These are phyloP conservation scores for Augiades crinisus DNA, from an alignment of 2,888 invertebrate genomes.

Conservation along the genomic window DNA sequence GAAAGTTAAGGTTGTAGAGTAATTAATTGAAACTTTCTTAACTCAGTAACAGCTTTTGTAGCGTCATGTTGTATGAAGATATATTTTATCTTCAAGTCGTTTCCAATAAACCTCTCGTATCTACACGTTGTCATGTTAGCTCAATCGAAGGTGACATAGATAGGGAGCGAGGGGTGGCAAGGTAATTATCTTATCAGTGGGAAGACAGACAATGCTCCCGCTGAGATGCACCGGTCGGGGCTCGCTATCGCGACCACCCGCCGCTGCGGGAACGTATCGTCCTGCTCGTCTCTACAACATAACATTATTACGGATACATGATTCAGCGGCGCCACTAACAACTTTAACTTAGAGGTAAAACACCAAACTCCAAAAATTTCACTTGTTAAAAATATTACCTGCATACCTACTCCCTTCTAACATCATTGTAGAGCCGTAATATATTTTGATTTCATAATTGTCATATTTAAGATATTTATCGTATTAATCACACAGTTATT, in stretches of 20 bases:
- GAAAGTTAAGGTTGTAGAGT: background rate
- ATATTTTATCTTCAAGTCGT: no score
- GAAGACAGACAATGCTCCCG: slow-evolving; percentile 30
- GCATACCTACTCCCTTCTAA: no score
- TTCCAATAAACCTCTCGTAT: background rate
- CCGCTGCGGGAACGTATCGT: slow-evolving; percentile 1
- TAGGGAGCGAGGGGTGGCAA: slow-evolving; percentile 35
- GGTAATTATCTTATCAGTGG: slow-evolving; percentile 58
- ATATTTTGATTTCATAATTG: no score
- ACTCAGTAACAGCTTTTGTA: no score
- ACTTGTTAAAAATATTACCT: no score
- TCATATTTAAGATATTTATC: no score
- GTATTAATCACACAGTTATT: no score
- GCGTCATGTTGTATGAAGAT: no score
- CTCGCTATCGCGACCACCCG: slow-evolving; percentile 28
- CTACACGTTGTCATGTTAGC: slow-evolving; percentile 1
- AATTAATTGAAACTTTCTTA: no score
- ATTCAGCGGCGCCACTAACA: slow-evolving; percentile 36
- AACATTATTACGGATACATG: slow-evolving; percentile 37
- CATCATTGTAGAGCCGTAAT: no score
- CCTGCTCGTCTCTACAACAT: slow-evolving; percentile 9
- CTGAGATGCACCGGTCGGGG: slow-evolving; percentile 16
- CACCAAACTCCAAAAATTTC: slow-evolving; percentile 37
- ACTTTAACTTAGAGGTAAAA: slow-evolving; percentile 28
- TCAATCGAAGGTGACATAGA: slow-evolving; percentile 12